Base-by-base conservation (phyloP, 2,113 vertebrate species). In the Chunga burmeisteri region DNA sequence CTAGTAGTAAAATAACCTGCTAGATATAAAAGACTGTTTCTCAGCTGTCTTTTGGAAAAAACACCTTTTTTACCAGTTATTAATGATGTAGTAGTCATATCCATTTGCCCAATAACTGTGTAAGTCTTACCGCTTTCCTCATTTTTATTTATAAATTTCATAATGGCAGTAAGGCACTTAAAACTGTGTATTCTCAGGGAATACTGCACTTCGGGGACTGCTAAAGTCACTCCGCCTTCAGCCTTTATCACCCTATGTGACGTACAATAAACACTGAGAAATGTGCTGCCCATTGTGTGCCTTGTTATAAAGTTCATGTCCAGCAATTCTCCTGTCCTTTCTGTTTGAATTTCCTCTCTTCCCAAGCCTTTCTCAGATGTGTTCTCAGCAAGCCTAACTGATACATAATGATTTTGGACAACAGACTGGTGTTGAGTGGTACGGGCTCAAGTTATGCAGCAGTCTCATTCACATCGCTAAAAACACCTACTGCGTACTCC, bases 201-300 rank as follows among this genome's bases (percentile, higher is more conserved):
- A 97, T 97, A 97, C 92, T 95, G 88, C 96, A 71, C 96, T 95
- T 95, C 36, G 53, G 96, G 90, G 97, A 96, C 95, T 94, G 86
- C 63, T 96, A 96, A 94, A 96, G 82, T 86, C 93, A 95, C 83
- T 96, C 71, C 93, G 88, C 91, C 94, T 96, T 95, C 93, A 97
- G 88, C 78, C 90, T 97, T 96, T 97, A 97, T 94, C 96, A 86
- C 78, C 44, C 86, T 96, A 78, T 3, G 20, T 73, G 68, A 97
- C 87, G 63, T 40, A 88, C 86, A 86, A 95, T 96, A 96, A 95
- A 91, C 77, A 72, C 38, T 36, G 67, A 91, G 61, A 91, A 96
- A 94, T 77, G 79, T 55, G 81, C 77, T 94, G 93, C 75, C 80
- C 94, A 80, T 75, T 90, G 80, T 71, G 81, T 50, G 81, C 75